Evolutionary conservation across 2,113 vertebrate genomes (phyloP), one percentile per base, ranked within the genome.

Genomic region (Notothenia coriiceps): DNA sequence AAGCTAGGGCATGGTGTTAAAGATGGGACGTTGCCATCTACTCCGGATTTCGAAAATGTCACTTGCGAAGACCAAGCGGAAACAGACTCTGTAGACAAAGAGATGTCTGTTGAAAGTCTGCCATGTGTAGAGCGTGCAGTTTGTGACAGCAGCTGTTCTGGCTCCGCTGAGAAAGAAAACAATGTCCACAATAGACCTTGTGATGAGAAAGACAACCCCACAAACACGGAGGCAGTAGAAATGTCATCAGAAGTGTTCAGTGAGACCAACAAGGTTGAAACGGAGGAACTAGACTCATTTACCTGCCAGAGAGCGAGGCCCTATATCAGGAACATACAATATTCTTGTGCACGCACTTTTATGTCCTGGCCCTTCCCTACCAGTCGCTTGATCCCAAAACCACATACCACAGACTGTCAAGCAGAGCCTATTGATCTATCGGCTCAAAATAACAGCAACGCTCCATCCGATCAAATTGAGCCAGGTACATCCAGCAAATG

Each of bases 321-420:
- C 18, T 88, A 89, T 52, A 17, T 72, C 1, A 76, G 56, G 22
- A 72, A 77, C 81, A 46, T 5, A 0, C 0, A 0, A 17, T 52
- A 20, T 60, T 89, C 88, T 5, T 94, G 93, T 77, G 92, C 92
- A 35, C 92, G 93, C 51, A 88, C 93, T 9, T 74, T 75, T 61
- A 79, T 90, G 65, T 0, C 63, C 5, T 93, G 92, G 92, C 93
- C 92, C n/a, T 89, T 92, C 25, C 55, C 35, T 17, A 51, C 82
- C 20, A 43, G 44, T 4, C 3, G 12, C 22, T 3, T 0, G 11
- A 51, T 17, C 0, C 8, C 3, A 22, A 10, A 10, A 22, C 18
- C n/a, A 14, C 51, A 52, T 49, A 25, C 66, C 1, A 1, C 55
- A 49, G 22, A n/a, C 6, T 47, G 22, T 47, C 66, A 73, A 43